Evolutionary conservation across 2,888 invertebrate genomes (phyloP).

Genomic region (Lithodes maja): DNA sequence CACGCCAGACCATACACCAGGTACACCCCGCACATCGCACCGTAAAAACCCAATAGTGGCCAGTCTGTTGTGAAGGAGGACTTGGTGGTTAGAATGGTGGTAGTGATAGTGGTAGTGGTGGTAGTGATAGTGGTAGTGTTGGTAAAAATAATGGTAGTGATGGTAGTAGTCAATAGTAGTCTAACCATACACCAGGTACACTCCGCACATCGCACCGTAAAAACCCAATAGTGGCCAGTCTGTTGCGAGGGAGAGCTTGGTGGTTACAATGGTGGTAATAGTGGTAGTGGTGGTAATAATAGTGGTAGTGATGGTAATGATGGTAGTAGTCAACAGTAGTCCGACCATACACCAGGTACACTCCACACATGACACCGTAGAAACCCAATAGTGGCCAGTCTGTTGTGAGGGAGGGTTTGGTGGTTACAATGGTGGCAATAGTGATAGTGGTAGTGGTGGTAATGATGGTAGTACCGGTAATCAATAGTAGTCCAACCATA

Average conservation of each 20-base stretch:
- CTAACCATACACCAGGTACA: slow-evolving; percentile 88
- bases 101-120: too few species aligned
- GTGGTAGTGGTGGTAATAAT: too few species aligned
- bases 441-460: too few species aligned
- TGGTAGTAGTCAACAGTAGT: slow-evolving; percentile 73
- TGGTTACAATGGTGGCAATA: too few species aligned
- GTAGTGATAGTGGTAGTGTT: too few species aligned
- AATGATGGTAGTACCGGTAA: too few species aligned
- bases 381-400: slow-evolving; percentile 79
- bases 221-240: slow-evolving; percentile 79
- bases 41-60: slow-evolving; percentile 83
- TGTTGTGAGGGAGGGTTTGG: slow-evolving; percentile 18
- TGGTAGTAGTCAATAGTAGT: slow-evolving; percentile 73
- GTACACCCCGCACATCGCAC: slow-evolving; percentile 91
- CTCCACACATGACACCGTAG: slow-evolving; percentile 91
- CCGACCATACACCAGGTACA: slow-evolving; percentile 88
- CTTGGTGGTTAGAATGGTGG: too few species aligned
- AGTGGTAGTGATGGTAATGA: too few species aligned
- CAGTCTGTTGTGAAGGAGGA: slow-evolving; percentile 53
- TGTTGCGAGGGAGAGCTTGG: slow-evolving; percentile 18
- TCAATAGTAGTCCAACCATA: slow-evolving; percentile 79
- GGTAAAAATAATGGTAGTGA: too few species aligned
- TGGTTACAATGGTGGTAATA: too few species aligned
- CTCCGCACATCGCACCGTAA: slow-evolving; percentile 91
- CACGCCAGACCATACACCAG: slow-evolving; percentile 87